Conservation (phyloP, 2,113 vertebrate genomes). For the Ciconia boyciana region DNA sequence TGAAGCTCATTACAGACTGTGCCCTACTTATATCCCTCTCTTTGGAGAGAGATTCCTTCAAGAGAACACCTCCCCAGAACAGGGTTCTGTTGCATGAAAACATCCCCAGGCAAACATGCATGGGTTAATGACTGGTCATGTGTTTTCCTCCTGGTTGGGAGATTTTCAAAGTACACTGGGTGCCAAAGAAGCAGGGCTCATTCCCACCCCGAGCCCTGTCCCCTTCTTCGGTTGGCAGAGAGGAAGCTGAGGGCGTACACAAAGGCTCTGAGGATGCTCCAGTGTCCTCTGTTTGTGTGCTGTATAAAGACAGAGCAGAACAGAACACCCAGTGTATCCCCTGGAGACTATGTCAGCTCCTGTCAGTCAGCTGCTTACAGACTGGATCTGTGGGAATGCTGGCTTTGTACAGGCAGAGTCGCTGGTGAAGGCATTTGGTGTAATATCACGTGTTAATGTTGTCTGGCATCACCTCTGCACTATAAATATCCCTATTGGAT, state of each 20-base stretch:
- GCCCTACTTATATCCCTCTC: neutral
- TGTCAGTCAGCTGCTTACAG: neutral
- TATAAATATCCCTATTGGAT: neutral
- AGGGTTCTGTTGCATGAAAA: neutral
- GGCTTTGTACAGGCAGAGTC: neutral
- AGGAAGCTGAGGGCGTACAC: too few species aligned
- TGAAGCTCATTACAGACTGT: neutral
- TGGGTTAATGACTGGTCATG: neutral
- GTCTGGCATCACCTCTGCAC: neutral
- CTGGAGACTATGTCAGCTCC: neutral
- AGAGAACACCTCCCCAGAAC: neutral
- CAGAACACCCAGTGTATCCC: neutral
- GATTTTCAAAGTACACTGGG: neutral
- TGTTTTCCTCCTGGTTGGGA: neutral
- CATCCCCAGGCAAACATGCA: neutral
- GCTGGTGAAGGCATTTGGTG: neutral
- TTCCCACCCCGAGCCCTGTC: neutral
- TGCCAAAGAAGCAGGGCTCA: neutral
- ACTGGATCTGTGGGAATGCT: neutral
- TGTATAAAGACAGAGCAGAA: neutral
- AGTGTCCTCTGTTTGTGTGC: neutral
- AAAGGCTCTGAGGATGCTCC: neutral
- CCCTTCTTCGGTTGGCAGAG: neutral
- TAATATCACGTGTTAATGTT: neutral
- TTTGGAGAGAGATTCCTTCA: neutral